Evolutionary conservation across 2,888 invertebrate genomes (phyloP), one percentile per base, ranked within the genome.

Genomic region (Pachliopta kotzebuea): DNA sequence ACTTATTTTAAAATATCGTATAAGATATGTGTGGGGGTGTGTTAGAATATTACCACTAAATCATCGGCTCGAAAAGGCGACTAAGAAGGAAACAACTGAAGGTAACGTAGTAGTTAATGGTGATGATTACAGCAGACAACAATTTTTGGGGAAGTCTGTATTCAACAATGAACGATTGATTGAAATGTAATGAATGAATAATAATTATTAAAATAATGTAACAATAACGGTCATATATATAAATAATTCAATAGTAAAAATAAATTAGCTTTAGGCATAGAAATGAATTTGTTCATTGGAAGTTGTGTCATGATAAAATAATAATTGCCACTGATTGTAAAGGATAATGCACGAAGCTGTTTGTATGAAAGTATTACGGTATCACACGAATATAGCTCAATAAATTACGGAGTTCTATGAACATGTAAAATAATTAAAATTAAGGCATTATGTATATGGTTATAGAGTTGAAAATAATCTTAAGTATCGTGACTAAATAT

Each of bases 371-470:
- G 37, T 37, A 37, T 37, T 72, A 68, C 67, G 70, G 65, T 65
- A 20, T 78, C 87, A 86, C 82, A 81, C 82, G 79, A 84, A 75
- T 37, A 83, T 90, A 90, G 90, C 90, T 90, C 89, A 91, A 90
- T 85, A 85, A 85, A 80, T 81, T 82, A 86, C 77, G 79, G 74
- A 78, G 78, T 71, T 80, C 76, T 80, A 82, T 84, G 77, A 79
- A 79, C 78, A 72, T 88, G 85, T 87, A 77, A 75, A 80, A 80
- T 84, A 85, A 82, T 78, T 84, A 81, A 83, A 76, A 72, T 72
- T 75, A 76, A 80, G 76, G 67, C 20, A 49, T 71, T 75, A 76
- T 76, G 65, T 68, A 68, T 68, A 68, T 69, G 65, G 60, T 66
- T 68, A 24, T 55, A 60, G 49, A 23, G 56, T 63, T 62, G 60